Base-by-base conservation (phyloP, 2,797 vertebrate species). In the Artibeus lituratus region DNA sequence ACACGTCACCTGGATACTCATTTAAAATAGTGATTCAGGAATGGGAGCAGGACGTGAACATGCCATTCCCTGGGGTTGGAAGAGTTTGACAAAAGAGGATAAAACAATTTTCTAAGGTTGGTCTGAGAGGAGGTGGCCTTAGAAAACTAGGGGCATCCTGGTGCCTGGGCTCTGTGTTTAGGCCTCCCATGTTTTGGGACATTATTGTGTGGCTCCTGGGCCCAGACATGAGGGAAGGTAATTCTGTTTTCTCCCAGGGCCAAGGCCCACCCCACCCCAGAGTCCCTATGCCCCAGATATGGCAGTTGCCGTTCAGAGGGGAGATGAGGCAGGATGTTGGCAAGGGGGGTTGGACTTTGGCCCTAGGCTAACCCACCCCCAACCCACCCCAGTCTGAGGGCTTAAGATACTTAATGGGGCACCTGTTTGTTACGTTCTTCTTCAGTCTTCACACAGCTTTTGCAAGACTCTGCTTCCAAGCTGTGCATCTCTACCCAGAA, bases 61-160 rank as follows among this genome's bases (percentile, higher is more conserved):
- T 0, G 15, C 6, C 47, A 70, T 70, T 11, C 42, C 26, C 59
- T 74, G 49, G 37, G n/a, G 15, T 49, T 91, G 89, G 73, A 74
- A 81, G 67, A 53, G 44, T 90, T 82, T 59, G 69, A 78, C 21
- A 29, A 81, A 88, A 80, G 21, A 77, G 65, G 32, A 57, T 70
- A 82, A 78, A 89, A 78, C 65, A 24, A 55, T 69, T 91, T 96
- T 95, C 53, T 32, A 81, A 90, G 80, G 14, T 51, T 72, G 44
- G 10, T 47, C 83, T 70, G 80, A 92, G 78, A 87, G 37, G 22
- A 74, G 10, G 15, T 26, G 16, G 39, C 24, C 57, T 88, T 21
- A 26, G 24, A 18, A 55, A 80, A 94, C 67, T 26, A 94, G 26
- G 67, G n/a, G 14, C 51, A 21, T 90, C 29, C 24, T 35, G 59